Percentiles rank a stretch among this genome's conserved stretches.
phyloP scores from a whole-genome alignment of 2,797 vertebrate genomes.

The Melanotaenia nigrans region DNA sequence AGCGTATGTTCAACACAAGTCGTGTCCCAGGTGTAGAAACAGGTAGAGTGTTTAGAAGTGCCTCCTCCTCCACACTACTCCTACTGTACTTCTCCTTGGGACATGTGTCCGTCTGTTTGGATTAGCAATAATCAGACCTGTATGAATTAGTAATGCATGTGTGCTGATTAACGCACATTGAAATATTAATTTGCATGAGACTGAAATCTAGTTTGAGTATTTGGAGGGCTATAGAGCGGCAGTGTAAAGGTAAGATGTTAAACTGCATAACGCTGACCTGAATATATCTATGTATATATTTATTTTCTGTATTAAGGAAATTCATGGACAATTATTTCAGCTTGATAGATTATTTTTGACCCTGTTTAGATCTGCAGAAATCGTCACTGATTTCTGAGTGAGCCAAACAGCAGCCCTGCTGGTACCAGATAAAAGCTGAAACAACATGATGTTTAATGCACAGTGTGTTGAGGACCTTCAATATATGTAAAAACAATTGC shows the following conservation, averaged over 20 bases:
- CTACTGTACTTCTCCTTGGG: conserved; percentile 57
- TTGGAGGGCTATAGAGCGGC: conserved; percentile 12
- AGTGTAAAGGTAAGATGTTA: conserved; percentile 13
- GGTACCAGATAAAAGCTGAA: not conserved
- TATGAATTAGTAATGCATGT: conserved; percentile 55
- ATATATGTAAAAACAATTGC: conserved; percentile 10
- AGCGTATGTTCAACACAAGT: conserved; percentile 87
- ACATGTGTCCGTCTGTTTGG: conserved; percentile 55
- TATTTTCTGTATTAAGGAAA: not conserved
- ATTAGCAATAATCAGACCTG: conserved; percentile 36
- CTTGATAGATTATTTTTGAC: not conserved
- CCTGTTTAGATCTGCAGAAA: not conserved
- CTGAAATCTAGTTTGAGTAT: conserved; percentile 33
- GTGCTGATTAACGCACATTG: conserved; percentile 44
- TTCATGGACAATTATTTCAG: not conserved
- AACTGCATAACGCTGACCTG: not conserved
- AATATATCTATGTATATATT: not conserved
- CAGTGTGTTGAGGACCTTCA: not conserved
- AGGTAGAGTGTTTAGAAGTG: conserved; percentile 84
- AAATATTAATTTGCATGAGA: conserved; percentile 69
- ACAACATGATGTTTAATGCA: conserved; percentile 3
- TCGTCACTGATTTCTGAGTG: not conserved
- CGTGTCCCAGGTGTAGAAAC: conserved; percentile 88
- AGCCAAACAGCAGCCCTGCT: not conserved
- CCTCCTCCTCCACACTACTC: conserved; percentile 63